Evolutionary conservation across 1,140 invertebrate species (phyloP), one percentile per base, ranked within the genome.

Genomic region (Dendrolimus kikuchii): DNA sequence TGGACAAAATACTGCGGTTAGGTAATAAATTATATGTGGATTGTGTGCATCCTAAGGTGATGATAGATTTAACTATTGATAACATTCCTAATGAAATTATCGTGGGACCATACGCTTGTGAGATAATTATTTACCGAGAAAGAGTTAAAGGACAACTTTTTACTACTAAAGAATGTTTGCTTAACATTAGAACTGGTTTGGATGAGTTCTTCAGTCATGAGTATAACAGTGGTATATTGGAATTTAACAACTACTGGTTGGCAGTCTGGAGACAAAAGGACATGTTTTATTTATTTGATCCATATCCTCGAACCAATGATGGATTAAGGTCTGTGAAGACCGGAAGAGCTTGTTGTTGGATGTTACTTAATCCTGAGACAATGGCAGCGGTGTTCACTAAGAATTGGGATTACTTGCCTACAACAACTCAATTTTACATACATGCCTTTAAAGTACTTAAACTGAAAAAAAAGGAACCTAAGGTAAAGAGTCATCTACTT

Each of bases 281-380:
- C 52, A 88, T 89, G 84, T 89, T 68, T 57, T 89, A 88, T 57
- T 72, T 88, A 46, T 89, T 89, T 59, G 89, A 90, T 67, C 88
- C 88, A 0, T 89, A 89, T 51, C 81, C 84, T 4, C 70, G 88
- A 7, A 82, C 86, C 23, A 68, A 61, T 6, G 85, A 88, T 57
- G 88, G 86, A 4, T 60, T 74, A 39, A 70, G 73, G 41, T 62
- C 78, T 5, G 61, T 77, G 38, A 74, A 83, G 38, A 63, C 75
- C 40, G 83, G 88, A n/a, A 77, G 75, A 42, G 88, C 88, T 5
- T 88, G 87, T 68, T 85, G 88, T 38, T 69, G 83, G 7, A 89
- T 89, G 88, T 73, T 89, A 42, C 64, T 87, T 5, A 83, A 85
- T 54, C 49, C 88, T 5, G 83, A 85, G 40, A 77, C 87, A 5